Base-by-base conservation (phyloP, 2,888 invertebrate genomes). In the Aspidiotus destructor region DNA sequence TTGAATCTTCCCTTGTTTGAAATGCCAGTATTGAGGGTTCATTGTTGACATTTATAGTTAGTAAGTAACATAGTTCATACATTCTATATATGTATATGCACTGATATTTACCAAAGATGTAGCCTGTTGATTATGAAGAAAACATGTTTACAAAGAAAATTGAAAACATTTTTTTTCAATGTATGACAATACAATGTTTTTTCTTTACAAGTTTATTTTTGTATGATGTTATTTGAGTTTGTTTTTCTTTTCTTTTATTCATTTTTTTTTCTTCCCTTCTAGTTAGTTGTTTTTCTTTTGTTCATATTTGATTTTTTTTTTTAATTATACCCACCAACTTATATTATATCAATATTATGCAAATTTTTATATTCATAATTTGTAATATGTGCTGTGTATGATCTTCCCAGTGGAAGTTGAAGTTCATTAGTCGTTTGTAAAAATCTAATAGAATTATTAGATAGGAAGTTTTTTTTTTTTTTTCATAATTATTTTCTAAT, bases 41-140 rank as follows among this genome's bases (percentile, higher is more conserved):
- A n/a, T 55, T 64, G 16, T 41, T 64, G 57, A 41, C 41, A 28
- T 52, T 16, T n/a, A 48, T 44, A 1, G 16, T 41, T 41, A 41
- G 57, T 15, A 41, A 41, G 57, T 15, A 41, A 58, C 57, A 42
- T 64, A 62, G 53, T 62, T 62, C 16, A 41, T 54, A 53, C 53
- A 55, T 57, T 63, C 16, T 28, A 5, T 54, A 5, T 54, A 64
- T 65, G 28, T 28, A 28, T 28, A 28, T 65, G 65, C 65, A 65
- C 65, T 65, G 65, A 65, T 55, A 65, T 65, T 65, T 57, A 65
- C 65, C 65, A 65, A 65, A 65, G 65, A 65, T 65, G 42, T 48
- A 48, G 28, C 28, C 28, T 28, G 28, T 28, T 28, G 28, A 28
- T 28, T 28, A 28, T 28, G 28, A 28, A 28, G 28, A 28, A 53